Conservation (phyloP, 2,888 invertebrate genomes). For the Aleiodes leptofemur region DNA sequence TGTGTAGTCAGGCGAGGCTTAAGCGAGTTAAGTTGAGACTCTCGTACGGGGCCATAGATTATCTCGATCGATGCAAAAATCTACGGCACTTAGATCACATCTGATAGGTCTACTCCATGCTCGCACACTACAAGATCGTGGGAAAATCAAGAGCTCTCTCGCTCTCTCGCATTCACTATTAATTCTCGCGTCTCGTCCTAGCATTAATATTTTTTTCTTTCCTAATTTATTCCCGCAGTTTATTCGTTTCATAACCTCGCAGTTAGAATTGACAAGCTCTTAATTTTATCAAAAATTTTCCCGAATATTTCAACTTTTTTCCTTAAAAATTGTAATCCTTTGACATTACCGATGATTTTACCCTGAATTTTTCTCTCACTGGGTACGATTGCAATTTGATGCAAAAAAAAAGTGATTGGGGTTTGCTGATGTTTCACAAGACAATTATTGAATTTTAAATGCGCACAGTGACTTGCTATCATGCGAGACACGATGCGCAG, state of each 20-base stretch:
- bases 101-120: constrained; percentile 52
- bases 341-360: not conserved
- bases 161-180: constrained; percentile 24
- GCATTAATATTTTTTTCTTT: not conserved
- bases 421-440: constrained; percentile 38
- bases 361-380: constrained; percentile 13
- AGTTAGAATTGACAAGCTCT: constrained; percentile 36
- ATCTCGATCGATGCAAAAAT: constrained; percentile 61
- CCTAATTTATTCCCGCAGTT: constrained; percentile 1
- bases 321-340: not conserved
- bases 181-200: constrained; percentile 36
- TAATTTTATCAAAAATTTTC: constrained; percentile 22
- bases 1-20: constrained; percentile 35
- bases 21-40: constrained; percentile 43
- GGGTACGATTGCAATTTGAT: constrained; percentile 6
- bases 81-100: constrained; percentile 57
- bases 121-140: constrained; percentile 52
- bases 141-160: constrained; percentile 47
- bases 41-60: constrained; percentile 56
- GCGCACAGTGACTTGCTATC: constrained; percentile 43
- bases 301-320: not conserved
- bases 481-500: not conserved
- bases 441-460: constrained; percentile 46
- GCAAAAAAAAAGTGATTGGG: constrained; percentile 26
- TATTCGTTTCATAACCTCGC: constrained; percentile 13